Conservation (phyloP, 1,140 invertebrate genomes). For the Manduca sexta region DNA sequence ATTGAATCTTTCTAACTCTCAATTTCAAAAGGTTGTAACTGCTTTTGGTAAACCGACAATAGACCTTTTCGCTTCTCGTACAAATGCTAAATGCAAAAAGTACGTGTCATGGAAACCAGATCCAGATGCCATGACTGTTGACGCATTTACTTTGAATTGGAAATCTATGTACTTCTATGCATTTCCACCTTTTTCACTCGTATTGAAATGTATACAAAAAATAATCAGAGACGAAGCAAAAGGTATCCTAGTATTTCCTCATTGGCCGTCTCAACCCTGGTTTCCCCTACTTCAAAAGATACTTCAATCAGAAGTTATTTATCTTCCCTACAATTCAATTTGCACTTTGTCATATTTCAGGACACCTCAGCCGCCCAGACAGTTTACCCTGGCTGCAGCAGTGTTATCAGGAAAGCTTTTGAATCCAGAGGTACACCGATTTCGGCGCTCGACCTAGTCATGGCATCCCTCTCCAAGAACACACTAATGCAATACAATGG, state of each 20-base stretch:
- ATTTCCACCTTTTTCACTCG: constrained; percentile 23
- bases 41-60: constrained; percentile 2
- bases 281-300: constrained; percentile 23
- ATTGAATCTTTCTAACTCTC: no score
- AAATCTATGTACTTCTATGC: constrained; percentile 17
- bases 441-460: neutral
- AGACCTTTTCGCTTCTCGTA: constrained; percentile 25
- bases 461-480: neutral
- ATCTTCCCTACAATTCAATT: constrained; percentile 14
- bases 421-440: no score
- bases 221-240: constrained; percentile 7
- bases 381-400: constrained; percentile 25
- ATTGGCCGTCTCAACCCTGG: constrained; percentile 24
- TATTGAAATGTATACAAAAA: constrained; percentile 16
- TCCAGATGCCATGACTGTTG: constrained; percentile 14
- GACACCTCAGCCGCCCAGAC: constrained; percentile 8
- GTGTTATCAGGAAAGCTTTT: constrained; percentile 15
- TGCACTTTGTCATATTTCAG: constrained; percentile 12
- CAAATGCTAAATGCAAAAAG: constrained; percentile 19
- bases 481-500: neutral
- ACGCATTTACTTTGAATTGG: constrained; percentile 26
- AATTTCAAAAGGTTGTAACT: no score
- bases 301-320: constrained; percentile 15
- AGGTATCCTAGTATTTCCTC: constrained; percentile 14
- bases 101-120: constrained; percentile 3